Percentiles rank a stretch among this genome's conserved stretches.
phyloP scores from a whole-genome alignment of 2,797 vertebrate species.

The Myripristis murdjan region DNA sequence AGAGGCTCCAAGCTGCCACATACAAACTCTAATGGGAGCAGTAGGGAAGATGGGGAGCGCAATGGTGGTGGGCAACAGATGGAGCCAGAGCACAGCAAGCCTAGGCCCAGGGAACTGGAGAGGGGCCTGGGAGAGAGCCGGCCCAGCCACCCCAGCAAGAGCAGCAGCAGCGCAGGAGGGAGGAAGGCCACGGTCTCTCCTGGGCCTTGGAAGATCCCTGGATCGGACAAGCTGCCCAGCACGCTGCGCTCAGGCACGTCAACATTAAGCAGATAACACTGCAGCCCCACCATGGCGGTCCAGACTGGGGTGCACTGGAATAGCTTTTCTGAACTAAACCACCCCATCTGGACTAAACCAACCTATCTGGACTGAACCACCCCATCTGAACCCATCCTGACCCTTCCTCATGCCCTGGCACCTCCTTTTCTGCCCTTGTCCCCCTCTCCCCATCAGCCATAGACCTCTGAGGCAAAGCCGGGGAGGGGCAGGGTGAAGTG shows the following conservation, averaged over 20 bases:
- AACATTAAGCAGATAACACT: constrained; percentile 94
- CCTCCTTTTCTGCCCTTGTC: not conserved
- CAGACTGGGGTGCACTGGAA: not conserved
- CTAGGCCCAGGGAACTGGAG: constrained; percentile 81
- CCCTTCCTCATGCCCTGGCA: constrained; percentile 25
- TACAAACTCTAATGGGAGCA: constrained; percentile 77
- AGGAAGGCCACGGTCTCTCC: constrained; percentile 94
- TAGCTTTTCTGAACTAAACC: no score
- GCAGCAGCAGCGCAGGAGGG: constrained; percentile 74
- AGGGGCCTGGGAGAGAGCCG: constrained; percentile 85
- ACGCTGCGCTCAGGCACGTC: constrained; percentile 92
- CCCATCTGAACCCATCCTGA: constrained; percentile 20
- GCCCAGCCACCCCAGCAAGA: constrained; percentile 79
- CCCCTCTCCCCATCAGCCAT: constrained; percentile 50
- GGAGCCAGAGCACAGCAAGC: constrained; percentile 83
- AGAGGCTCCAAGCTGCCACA: constrained; percentile 78
- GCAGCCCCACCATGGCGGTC: constrained; percentile 19
- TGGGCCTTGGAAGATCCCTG: constrained; percentile 98
- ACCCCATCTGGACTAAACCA: constrained; percentile 25
- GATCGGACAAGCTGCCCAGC: constrained; percentile 94
- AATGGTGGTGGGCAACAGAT: constrained; percentile 81
- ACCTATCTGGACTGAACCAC: constrained; percentile 14
- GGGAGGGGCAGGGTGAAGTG: constrained; percentile 74
- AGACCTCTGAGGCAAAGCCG: constrained; percentile 78
- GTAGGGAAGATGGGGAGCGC: constrained; percentile 74